Evolutionary conservation across 2,888 invertebrate genomes (phyloP), one percentile per base, ranked within the genome.

Genomic region (Leptopilina drosophilae): DNA sequence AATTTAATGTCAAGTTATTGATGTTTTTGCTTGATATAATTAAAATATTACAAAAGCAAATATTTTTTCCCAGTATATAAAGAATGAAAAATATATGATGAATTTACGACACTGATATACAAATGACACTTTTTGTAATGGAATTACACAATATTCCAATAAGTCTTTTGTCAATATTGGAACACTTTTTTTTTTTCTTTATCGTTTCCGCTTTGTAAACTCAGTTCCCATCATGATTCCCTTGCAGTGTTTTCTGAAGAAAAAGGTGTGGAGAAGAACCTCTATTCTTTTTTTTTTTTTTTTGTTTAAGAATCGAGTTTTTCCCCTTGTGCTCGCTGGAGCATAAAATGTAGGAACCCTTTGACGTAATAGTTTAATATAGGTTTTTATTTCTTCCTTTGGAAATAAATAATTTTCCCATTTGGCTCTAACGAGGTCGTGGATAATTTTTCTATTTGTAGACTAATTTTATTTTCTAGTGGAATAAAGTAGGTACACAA

Each of bases 261-360:
- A 56, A 73, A 73, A 73, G 53, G 56, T 73, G 73, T 73, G 73
- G 73, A 73, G 33, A 33, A 69, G 53, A 56, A 69, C 69, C 33
- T 56, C 26, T 3, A 73, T 73, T 73, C 56, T 53, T 73, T 73
- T 73, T 20, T 20, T 20, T 20, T 20, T 20, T 20, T 20, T 73
- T 73, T 73, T 73, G 14, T n/a, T 33, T 56, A 14, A 33, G 56
- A 56, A 53, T 56, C 53, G 12, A 49, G 69, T 73, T 56, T 73
- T 73, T 78, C 75, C 67, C 77, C 79, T 77, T n/a, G 67, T 79
- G 77, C 15, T 75, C 76, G 56, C 75, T 59, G 69, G 33, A 56
- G 76, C 82, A 62, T 62, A 77, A 79, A 67, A 26, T 11, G 33
- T 46, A 9, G 12, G 20, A 75, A 26, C 67, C 64, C 67, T 59